phyloP scores from a whole-genome alignment of 2,888 invertebrate species.

The Spisula subtruncata region DNA sequence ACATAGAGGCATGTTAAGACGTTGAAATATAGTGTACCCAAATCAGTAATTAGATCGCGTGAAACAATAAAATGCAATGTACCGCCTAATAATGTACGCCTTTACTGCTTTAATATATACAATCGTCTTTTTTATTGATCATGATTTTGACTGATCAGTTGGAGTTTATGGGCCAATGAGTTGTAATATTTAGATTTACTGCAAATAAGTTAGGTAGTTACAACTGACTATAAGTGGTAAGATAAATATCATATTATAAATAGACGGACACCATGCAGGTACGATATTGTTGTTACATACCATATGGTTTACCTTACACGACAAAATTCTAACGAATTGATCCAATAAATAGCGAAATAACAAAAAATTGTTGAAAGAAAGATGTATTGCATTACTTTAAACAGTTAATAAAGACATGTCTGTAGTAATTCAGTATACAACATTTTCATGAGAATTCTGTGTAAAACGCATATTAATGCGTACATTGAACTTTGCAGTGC shows the following conservation, averaged over 20 bases:
- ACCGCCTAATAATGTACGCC: no score
- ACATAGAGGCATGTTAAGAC: no score
- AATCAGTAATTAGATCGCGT: no score
- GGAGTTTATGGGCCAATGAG: background rate
- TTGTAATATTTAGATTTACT: background rate
- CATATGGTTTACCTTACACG: slow-evolving; percentile 14
- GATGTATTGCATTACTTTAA: slow-evolving; percentile 13
- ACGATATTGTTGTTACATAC: background rate
- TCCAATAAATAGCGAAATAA: slow-evolving; percentile 12
- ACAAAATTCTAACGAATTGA: background rate
- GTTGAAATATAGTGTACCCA: no score
- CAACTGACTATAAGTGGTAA: background rate
- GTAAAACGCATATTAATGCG: background rate
- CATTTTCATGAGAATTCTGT: background rate
- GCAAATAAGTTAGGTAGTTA: background rate
- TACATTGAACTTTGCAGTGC: background rate
- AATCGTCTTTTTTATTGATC: background rate
- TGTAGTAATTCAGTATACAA: background rate
- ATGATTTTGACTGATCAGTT: background rate
- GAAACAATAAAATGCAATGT: no score
- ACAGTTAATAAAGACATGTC: slow-evolving; percentile 14
- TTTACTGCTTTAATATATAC: background rate
- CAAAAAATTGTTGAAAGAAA: background rate
- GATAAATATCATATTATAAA: background rate
- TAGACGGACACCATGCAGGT: background rate